phyloP scores from a whole-genome alignment of 1,140 invertebrate species.

The Cecropterus lyciades region DNA sequence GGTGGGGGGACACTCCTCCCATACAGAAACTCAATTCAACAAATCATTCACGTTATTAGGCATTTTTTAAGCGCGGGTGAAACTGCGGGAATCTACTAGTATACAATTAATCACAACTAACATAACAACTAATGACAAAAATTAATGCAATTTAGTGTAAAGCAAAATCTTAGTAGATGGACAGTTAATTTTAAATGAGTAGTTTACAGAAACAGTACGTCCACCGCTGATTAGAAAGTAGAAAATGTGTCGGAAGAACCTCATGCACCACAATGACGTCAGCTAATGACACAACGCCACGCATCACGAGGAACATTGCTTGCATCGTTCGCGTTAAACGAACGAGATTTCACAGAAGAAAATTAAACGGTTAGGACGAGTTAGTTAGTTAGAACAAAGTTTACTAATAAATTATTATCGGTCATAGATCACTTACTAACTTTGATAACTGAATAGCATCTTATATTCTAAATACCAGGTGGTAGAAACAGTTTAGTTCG shows the following conservation, averaged over 20 bases:
- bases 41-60: no score
- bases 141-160: no score
- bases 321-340: constrained; percentile 14
- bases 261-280: constrained; percentile 25
- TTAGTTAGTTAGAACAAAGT: background rate
- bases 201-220: constrained; percentile 10
- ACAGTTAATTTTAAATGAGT: constrained; percentile 3
- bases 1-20: no score
- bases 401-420: background rate
- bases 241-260: constrained; percentile 36
- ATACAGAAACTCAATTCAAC: no score
- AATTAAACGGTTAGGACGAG: background rate
- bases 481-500: no score
- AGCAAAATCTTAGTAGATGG: no score
- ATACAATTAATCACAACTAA: no score
- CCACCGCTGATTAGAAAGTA: constrained; percentile 32
- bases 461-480: no score
- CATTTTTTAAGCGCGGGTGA: no score
- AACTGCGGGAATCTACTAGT: no score
- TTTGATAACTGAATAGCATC: no score
- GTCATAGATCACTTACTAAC: background rate
- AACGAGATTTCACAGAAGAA: constrained; percentile 21
- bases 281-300: constrained; percentile 32
- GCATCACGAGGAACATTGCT: constrained; percentile 24
- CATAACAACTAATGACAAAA: no score